Conservation (phyloP, 1,140 invertebrate species). For the Muscidifurax raptorellus region DNA sequence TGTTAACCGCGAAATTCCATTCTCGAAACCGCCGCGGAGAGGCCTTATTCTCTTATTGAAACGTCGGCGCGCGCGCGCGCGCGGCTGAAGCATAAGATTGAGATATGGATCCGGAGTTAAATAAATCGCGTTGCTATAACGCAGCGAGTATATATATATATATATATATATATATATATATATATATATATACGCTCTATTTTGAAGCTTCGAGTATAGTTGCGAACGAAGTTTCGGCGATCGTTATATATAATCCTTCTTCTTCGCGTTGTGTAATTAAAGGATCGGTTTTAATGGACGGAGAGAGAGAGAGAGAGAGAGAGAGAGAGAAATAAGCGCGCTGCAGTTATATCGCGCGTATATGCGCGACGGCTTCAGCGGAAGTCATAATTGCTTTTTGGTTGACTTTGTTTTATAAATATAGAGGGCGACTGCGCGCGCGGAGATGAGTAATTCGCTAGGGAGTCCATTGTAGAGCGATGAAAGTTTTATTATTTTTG, state of each 20-base stretch:
- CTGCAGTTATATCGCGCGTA: too few species aligned
- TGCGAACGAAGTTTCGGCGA: constrained; percentile 7
- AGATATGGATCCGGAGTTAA: constrained; percentile 62
- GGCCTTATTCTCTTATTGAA: not conserved
- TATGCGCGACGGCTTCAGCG: not conserved
- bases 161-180: too few species aligned
- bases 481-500: constrained; percentile 6
- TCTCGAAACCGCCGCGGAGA: not conserved
- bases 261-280: constrained; percentile 5
- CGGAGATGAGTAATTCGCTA: not conserved
- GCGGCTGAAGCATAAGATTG: constrained; percentile 24
- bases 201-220: constrained; percentile 46
- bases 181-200: too few species aligned
- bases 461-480: not conserved
- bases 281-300: not conserved
- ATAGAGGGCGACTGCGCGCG: not conserved
- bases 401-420: constrained; percentile 17
- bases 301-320: too few species aligned
- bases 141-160: constrained; percentile 49
- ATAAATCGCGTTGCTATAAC: constrained; percentile 62
- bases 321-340: too few species aligned
- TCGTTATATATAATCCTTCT: not conserved
- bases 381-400: constrained; percentile 25
- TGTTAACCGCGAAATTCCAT: constrained; percentile 55
- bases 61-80: not conserved